Conservation (phyloP, 2,888 invertebrate genomes). For the Acleris laterana region DNA sequence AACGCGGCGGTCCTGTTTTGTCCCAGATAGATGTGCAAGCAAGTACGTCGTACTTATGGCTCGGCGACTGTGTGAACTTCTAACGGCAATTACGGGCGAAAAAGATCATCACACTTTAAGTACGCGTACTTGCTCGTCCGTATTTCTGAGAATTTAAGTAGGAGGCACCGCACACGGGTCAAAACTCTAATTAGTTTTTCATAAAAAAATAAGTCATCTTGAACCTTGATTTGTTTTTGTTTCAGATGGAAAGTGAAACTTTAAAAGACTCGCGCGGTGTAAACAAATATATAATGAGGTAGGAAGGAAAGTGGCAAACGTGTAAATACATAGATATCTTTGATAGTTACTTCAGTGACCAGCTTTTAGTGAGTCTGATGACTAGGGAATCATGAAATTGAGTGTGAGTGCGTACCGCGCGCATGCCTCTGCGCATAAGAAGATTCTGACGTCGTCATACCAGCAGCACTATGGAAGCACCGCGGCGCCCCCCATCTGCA, state of each 20-base stretch:
- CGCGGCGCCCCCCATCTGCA: slow-evolving; percentile 85
- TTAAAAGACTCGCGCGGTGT: not conserved
- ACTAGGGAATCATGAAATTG: slow-evolving; percentile 87
- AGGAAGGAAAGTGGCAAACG: slow-evolving; percentile 14
- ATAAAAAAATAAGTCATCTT: no score
- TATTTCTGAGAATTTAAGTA: no score
- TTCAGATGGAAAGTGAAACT: slow-evolving; percentile 25
- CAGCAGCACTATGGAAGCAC: slow-evolving; percentile 92
- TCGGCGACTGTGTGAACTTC: no score
- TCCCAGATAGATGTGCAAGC: no score
- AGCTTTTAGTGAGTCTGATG: slow-evolving; percentile 7
- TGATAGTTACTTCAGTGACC: not conserved
- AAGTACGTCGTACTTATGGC: no score
- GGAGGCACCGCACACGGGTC: no score
- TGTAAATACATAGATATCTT: slow-evolving; percentile 11
- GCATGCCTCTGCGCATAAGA: slow-evolving; percentile 94
- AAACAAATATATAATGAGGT: slow-evolving; percentile 28
- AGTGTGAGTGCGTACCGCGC: slow-evolving; percentile 95
- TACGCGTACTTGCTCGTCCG: no score
- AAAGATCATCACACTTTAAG: no score
- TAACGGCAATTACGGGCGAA: no score
- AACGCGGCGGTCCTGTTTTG: no score
- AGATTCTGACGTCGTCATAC: slow-evolving; percentile 91
- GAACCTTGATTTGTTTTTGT: slow-evolving; percentile 10
- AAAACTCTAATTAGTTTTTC: no score